A percentile compares a stretch with the other conserved stretches of the same genome.
Evolutionary conservation across 2,113 vertebrate species (phyloP).

Genomic region (Vidua chalybeata): DNA sequence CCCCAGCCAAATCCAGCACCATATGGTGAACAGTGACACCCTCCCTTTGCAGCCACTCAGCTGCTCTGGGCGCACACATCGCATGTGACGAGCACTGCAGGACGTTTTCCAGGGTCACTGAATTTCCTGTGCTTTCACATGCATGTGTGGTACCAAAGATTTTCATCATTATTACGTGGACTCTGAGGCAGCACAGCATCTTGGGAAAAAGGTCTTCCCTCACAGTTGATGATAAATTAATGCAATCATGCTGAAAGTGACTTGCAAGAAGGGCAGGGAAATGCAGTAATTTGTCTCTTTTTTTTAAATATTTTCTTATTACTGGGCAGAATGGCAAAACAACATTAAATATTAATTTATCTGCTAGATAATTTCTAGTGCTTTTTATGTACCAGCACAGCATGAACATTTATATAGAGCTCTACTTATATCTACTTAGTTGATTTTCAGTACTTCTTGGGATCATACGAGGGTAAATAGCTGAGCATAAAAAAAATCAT

Average conservation of each 20-base stretch:
- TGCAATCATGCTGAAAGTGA: not conserved
- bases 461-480: not conserved
- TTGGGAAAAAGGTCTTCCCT: not conserved
- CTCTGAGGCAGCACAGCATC: not conserved
- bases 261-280: not conserved
- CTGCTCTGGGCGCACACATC: not conserved
- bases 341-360: constrained; percentile 28
- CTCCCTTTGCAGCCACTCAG: not conserved
- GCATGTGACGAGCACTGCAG: not conserved
- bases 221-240: not conserved
- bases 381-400: not conserved
- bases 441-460: not conserved
- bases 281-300: not conserved
- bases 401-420: not conserved
- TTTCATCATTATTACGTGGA: not conserved
- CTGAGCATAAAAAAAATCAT: not conserved
- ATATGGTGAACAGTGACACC: rapidly evolving
- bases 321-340: not conserved
- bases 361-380: not conserved
- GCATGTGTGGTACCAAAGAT: not conserved
- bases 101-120: not conserved
- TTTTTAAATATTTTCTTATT: not conserved
- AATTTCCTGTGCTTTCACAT: not conserved
- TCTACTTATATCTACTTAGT: not conserved
- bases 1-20: not conserved